Evolutionary conservation across 2,888 invertebrate species (phyloP).

Genomic region (Sarcophaga carnaria): DNA sequence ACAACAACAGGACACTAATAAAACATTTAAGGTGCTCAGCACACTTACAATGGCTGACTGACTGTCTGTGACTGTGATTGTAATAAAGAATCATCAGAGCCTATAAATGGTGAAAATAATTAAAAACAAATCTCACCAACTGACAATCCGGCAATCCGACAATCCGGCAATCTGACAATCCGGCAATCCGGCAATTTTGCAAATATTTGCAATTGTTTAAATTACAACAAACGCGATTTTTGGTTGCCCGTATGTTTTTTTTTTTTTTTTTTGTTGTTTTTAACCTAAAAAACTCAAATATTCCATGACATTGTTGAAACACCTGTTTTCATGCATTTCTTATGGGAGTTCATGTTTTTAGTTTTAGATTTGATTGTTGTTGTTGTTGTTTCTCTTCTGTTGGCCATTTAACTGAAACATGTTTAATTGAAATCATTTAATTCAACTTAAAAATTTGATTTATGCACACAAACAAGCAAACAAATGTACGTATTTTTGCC

Average conservation of each 20-base stretch:
- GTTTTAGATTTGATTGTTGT: not conserved
- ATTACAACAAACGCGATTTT: no score
- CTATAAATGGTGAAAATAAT: constrained; percentile 57
- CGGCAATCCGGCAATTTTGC: no score
- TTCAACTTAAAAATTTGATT: constrained; percentile 37
- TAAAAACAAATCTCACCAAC: constrained; percentile 44
- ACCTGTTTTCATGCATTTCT: constrained; percentile 56
- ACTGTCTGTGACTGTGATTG: not conserved
- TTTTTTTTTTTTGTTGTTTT: not conserved
- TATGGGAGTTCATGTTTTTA: not conserved
- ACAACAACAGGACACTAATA: constrained; percentile 14
- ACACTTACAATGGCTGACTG: constrained; percentile 13
- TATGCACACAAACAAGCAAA: not conserved
- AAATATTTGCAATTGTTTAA: no score
- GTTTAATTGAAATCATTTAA: constrained; percentile 69
- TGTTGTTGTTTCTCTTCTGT: not conserved
- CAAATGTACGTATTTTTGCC: constrained; percentile 24
- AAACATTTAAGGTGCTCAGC: constrained; percentile 63
- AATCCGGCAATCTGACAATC: no score
- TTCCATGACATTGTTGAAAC: constrained; percentile 48
- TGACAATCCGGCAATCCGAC: not conserved
- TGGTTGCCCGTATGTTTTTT: not conserved
- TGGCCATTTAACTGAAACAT: constrained; percentile 48
- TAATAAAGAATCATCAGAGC: constrained; percentile 24
- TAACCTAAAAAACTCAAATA: constrained; percentile 1